Evolutionary conservation across 2,113 vertebrate genomes (phyloP).

Genomic region (Melanerpes aurifrons): DNA sequence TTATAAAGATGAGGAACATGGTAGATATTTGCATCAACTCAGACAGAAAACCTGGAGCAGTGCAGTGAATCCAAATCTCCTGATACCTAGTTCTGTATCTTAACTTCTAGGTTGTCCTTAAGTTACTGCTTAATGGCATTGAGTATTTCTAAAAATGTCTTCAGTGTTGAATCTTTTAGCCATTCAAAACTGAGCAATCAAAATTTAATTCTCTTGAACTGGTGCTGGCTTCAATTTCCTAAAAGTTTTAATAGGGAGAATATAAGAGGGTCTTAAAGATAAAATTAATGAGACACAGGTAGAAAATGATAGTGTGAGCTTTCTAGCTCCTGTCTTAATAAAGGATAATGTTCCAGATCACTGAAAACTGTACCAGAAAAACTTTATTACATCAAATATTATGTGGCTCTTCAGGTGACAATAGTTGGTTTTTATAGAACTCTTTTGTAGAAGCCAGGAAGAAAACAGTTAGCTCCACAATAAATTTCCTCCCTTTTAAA

Average conservation of each 20-base stretch:
- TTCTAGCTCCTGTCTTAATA: slow-evolving; percentile 3
- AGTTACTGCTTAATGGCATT: background rate
- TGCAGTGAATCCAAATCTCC: background rate
- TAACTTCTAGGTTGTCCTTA: background rate
- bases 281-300: slow-evolving; percentile 38
- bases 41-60: background rate
- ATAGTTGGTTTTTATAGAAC: background rate
- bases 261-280: slow-evolving; percentile 3
- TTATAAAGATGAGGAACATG: background rate
- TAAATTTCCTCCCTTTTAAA: background rate
- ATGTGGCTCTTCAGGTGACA: background rate
- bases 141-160: background rate
- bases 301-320: background rate
- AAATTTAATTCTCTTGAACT: slow-evolving; percentile 28
- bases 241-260: slow-evolving; percentile 26
- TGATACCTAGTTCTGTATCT: background rate
- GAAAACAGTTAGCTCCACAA: background rate
- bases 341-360: background rate
- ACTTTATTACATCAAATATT: background rate
- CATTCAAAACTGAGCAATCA: background rate
- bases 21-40: background rate
- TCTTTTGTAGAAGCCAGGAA: background rate
- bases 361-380: background rate
- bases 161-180: background rate
- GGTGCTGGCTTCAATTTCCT: slow-evolving; percentile 41